Base-by-base conservation (phyloP, 2,797 vertebrate genomes). In the Halcyon smyrnensis region DNA sequence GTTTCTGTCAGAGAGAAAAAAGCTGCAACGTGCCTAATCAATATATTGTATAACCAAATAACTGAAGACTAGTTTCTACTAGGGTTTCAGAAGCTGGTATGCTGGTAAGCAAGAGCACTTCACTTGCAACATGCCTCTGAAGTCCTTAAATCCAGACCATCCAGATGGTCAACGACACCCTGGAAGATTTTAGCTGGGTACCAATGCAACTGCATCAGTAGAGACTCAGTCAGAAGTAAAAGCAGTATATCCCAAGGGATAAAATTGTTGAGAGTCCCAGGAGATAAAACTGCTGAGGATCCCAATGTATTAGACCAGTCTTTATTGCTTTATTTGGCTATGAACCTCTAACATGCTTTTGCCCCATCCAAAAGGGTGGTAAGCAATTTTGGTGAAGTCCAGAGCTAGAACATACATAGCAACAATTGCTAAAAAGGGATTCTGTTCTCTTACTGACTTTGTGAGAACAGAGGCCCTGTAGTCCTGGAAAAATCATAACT, bases 251-350 rank as follows among this genome's bases (percentile, higher is more conserved):
- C 19, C 21, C 32, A 68, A 30, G 32, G 89, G 43, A 90, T 25
- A 59, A 82, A 91, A 82, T 21, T 56, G 10, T 45, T 69, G 67
- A 63, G 71, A 69, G 46, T 67, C 28, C n/a, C 41, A 28, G 45
- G 37, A 89, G 50, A 82, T 59, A 67, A 91, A 84, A 53, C 21
- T 68, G 21, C 68, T 57, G 43, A 77, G 60, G 39, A 78, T 80
- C 30, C 28, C 54, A 43, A 43, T 10, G 14, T 32, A 69, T 94
- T 62, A 67, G 17, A 80, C 30, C 8, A 37, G 75, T 46, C 23
- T 73, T 94, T 73, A 60, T 63, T 70, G 48, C 67, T 95, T 84
- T 87, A 81, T 90, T 95, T 96, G 70, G 46, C 90, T 76, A 8
- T 25, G 24, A 91, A 74, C 57, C 65, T 63, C 43, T 76, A 67